These are phyloP conservation scores for Coelinius sp. DNA, from an alignment of 2,888 invertebrate genomes.

Conservation along the genomic window DNA sequence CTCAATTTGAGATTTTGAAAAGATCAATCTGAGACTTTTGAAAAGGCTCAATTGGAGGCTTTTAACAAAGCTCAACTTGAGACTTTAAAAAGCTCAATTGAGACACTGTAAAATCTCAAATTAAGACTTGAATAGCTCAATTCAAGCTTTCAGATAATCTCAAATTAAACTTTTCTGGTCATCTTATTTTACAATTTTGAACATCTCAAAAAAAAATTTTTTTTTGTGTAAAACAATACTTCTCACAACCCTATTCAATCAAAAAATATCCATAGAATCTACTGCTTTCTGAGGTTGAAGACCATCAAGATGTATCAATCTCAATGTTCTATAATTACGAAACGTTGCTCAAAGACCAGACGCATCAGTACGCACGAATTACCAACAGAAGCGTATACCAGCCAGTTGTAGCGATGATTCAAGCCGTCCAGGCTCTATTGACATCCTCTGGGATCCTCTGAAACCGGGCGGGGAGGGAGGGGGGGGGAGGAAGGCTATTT, in stretches of 20 bases:
- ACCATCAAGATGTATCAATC: background rate
- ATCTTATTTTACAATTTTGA: too few species aligned
- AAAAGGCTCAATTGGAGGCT: too few species aligned
- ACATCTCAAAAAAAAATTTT: background rate
- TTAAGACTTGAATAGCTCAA: too few species aligned
- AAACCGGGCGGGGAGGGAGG: background rate
- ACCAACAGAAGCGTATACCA: background rate
- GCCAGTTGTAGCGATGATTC: background rate
- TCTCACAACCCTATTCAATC: too few species aligned
- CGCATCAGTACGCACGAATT: constrained; percentile 22
- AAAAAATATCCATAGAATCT: too few species aligned
- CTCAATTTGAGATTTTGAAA: too few species aligned
- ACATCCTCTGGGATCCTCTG: constrained; percentile 7
- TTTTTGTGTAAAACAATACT: background rate
- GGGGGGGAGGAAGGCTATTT: background rate
- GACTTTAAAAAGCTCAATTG: too few species aligned
- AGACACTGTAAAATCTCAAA: too few species aligned
- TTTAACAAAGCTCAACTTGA: too few species aligned
- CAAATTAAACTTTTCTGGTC: too few species aligned
- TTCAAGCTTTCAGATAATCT: too few species aligned
- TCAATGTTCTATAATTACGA: constrained; percentile 12
- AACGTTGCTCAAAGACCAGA: background rate
- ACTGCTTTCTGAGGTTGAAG: background rate
- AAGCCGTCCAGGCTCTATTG: constrained; percentile 18
- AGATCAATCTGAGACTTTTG: too few species aligned